Conservation (phyloP, 2,113 vertebrate genomes). For the Felis chaus region DNA sequence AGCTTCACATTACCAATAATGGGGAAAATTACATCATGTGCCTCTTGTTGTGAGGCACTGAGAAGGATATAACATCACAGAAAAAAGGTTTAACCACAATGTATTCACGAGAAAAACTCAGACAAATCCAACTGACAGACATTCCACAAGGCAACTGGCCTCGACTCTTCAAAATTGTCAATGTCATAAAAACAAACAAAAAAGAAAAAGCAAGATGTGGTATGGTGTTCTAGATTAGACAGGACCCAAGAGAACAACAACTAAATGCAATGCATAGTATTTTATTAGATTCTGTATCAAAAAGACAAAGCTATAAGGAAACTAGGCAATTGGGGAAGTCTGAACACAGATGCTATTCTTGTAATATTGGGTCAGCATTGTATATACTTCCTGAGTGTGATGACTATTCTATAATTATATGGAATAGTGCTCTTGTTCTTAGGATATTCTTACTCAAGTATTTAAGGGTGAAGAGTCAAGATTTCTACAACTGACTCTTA, state of each 20-base stretch:
- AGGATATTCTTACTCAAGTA: conserved; percentile 17
- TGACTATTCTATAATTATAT: neutral
- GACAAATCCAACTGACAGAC: conserved; percentile 13
- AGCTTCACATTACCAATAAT: neutral
- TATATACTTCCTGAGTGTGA: neutral
- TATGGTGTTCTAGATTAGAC: neutral
- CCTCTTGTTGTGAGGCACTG: neutral
- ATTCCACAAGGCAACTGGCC: conserved; percentile 25
- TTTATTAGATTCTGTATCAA: neutral
- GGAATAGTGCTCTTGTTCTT: neutral
- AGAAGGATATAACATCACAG: neutral
- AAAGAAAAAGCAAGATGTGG: neutral
- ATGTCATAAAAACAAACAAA: conserved; percentile 10
- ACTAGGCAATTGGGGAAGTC: neutral
- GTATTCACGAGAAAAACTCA: conserved; percentile 11
- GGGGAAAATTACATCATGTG: neutral
- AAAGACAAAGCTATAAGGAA: neutral
- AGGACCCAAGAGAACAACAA: neutral
- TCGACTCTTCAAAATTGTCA: conserved; percentile 1
- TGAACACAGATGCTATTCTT: neutral
- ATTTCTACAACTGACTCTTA: neutral
- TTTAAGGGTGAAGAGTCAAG: neutral
- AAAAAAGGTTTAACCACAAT: neutral
- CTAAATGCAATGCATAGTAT: neutral
- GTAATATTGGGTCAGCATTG: neutral